phyloP scores from a whole-genome alignment of 2,113 vertebrate genomes.

The Dolichallabes microphthalmus region DNA sequence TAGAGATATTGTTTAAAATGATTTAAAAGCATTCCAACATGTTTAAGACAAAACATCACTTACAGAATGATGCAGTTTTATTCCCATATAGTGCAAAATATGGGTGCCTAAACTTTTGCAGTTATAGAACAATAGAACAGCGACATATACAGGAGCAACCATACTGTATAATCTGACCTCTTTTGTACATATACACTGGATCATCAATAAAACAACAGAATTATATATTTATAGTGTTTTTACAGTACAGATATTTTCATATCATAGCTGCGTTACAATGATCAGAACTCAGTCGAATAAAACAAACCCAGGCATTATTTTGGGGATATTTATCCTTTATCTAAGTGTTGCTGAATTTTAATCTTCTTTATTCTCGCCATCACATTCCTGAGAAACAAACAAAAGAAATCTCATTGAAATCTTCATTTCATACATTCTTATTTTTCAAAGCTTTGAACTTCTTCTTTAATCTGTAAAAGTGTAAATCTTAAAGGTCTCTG shows the following conservation, averaged over 20 bases:
- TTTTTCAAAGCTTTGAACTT: not conserved
- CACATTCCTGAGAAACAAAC: too few species aligned
- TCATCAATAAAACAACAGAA: not conserved
- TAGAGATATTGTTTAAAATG: not conserved
- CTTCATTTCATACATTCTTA: not conserved
- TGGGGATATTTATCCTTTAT: not conserved
- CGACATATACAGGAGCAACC: too few species aligned
- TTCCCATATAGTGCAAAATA: not conserved
- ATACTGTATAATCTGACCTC: not conserved
- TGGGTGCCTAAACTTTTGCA: not conserved
- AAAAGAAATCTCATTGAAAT: too few species aligned
- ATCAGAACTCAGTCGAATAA: not conserved
- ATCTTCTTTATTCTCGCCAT: not conserved
- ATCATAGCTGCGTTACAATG: not conserved
- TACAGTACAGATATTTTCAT: not conserved
- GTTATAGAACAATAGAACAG: not conserved
- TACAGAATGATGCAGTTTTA: not conserved
- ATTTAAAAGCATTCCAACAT: not conserved
- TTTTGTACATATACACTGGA: not conserved
- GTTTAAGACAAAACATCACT: not conserved
- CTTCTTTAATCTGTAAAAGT: too few species aligned
- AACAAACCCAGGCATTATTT: not conserved
- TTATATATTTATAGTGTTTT: not conserved
- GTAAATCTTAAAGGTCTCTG: not conserved
- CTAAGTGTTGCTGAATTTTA: not conserved